Conservation (phyloP, 2,113 vertebrate genomes). For the Sclerurus mexicanus region DNA sequence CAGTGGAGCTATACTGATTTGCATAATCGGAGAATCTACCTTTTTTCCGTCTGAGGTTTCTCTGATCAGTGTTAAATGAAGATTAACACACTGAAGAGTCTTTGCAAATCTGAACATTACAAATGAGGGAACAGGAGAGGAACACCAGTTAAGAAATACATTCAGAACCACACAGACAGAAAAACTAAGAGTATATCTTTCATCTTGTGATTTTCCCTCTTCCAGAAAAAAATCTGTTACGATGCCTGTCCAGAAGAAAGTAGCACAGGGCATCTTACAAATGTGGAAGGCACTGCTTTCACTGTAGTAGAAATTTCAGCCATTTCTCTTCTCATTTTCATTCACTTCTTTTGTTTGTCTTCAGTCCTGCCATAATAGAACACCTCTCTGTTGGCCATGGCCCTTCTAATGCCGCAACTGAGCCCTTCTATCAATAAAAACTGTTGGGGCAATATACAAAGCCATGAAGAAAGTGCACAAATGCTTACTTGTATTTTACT, state of each 20-base stretch:
- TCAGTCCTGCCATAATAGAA: neutral
- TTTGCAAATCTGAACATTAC: neutral
- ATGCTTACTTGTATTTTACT: neutral
- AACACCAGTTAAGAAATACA: neutral
- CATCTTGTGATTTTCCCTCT: neutral
- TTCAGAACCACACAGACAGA: neutral
- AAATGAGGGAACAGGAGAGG: neutral
- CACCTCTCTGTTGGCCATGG: neutral
- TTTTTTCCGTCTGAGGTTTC: neutral
- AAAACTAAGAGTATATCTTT: neutral
- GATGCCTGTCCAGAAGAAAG: neutral
- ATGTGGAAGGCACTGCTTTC: neutral
- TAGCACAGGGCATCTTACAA: neutral
- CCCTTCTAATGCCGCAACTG: neutral
- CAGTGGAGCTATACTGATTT: neutral
- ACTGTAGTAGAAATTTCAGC: neutral
- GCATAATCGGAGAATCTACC: neutral
- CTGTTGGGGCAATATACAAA: neutral
- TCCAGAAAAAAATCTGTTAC: neutral
- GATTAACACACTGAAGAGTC: neutral
- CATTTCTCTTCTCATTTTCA: neutral
- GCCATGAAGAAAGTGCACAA: neutral
- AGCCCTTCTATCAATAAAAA: neutral
- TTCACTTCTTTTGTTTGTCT: neutral
- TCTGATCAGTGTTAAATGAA: neutral